phyloP scores from a whole-genome alignment of 92 coral and sea anemone species.

The Parazoanthus atlanticus region DNA sequence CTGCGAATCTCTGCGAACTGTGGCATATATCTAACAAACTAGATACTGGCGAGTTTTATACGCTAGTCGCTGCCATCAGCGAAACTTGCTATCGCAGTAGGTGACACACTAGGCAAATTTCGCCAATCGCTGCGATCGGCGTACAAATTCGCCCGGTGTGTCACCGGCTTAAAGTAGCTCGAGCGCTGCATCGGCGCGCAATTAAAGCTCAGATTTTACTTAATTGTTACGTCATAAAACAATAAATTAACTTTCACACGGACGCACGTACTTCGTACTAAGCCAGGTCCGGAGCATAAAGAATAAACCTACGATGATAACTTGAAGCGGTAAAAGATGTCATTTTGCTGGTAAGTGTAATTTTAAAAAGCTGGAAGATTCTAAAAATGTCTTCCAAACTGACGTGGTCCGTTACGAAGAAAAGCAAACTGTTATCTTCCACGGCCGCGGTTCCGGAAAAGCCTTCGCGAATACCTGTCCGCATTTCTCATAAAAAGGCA shows the following conservation, averaged over 20 bases:
- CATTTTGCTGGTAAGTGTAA: not conserved
- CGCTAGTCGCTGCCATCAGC: no score
- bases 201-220: no score
- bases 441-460: not conserved
- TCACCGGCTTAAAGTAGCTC: no score
- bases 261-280: not conserved
- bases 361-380: not conserved
- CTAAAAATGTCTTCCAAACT: not conserved
- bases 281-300: not conserved
- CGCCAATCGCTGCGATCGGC: no score
- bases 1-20: no score
- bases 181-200: no score
- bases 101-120: no score
- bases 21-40: no score
- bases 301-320: not conserved
- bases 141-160: no score
- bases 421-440: not conserved
- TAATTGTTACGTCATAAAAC: slow-evolving; percentile 3
- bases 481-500: not conserved
- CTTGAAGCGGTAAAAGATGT: not conserved
- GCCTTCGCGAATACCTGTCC: not conserved
- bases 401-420: not conserved
- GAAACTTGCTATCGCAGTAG: no score
- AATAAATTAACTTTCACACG: not conserved
- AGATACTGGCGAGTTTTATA: no score